A percentile compares a stretch with the other conserved stretches of the same genome.
Conservation (phyloP, 2,888 invertebrate genomes). For the Ferrisia virgata region DNA sequence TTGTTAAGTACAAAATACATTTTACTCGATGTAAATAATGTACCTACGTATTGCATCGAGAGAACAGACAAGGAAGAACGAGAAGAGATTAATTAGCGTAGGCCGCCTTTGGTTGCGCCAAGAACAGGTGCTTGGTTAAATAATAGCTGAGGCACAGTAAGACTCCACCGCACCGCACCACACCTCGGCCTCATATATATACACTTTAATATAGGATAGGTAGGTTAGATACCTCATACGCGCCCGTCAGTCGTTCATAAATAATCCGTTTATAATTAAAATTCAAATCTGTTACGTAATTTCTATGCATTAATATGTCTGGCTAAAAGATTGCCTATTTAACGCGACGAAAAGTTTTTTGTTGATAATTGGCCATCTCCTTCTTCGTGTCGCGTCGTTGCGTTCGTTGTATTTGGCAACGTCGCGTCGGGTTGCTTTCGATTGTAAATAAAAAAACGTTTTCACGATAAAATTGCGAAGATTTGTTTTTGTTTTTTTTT, state of each 20-base stretch:
- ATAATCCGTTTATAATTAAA: slow-evolving; percentile 22
- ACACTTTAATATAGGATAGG: too few relatives aligned
- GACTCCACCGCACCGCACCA: neutral
- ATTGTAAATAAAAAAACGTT: neutral
- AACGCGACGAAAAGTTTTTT: slow-evolving; percentile 4
- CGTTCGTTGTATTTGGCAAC: neutral
- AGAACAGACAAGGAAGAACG: neutral
- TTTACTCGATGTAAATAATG: too few relatives aligned
- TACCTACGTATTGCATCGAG: too few relatives aligned
- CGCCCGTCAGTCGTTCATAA: neutral
- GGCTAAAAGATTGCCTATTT: neutral
- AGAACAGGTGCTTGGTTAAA: slow-evolving; percentile 10
- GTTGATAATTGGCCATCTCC: neutral
- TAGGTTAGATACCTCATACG: neutral
- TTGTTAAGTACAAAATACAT: neutral
- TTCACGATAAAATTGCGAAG: neutral
- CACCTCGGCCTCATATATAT: neutral
- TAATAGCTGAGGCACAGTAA: neutral
- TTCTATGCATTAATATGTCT: neutral
- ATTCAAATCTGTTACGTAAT: slow-evolving; percentile 1
- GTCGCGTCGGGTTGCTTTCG: neutral
- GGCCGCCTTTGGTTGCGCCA: neutral
- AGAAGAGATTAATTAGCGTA: neutral
- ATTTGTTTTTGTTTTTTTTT: neutral
- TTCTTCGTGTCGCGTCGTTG: neutral